Conservation (phyloP, 2,797 vertebrate species). For the Typhlichthys subterraneus region DNA sequence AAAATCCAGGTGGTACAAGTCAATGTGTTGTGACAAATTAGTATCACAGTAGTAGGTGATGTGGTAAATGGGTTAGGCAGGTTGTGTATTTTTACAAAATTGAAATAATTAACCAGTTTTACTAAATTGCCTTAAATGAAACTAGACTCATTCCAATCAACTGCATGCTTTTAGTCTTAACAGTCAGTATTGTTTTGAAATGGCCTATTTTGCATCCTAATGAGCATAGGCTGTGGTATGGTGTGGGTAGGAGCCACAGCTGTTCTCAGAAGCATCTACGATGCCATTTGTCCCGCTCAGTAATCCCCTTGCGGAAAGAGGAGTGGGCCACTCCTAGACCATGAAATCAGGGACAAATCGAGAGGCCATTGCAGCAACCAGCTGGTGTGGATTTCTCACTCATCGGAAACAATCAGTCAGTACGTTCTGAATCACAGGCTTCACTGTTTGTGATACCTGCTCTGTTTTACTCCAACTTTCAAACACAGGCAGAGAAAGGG, state of each 20-base stretch:
- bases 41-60: not conserved
- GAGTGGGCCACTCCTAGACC: conserved; percentile 59
- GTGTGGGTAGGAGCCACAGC: conserved; percentile 70
- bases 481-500: conserved; percentile 18
- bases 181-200: conserved; percentile 35
- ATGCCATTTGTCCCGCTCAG: conserved; percentile 75
- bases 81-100: conserved; percentile 14
- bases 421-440: conserved; percentile 52
- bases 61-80: conserved; percentile 1
- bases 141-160: conserved; percentile 13
- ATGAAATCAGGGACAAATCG: conserved; percentile 77
- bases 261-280: conserved; percentile 78
- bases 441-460: conserved; percentile 52
- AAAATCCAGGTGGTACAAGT: conserved; percentile 24
- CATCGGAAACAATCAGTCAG: conserved; percentile 74
- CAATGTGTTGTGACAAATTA: conserved; percentile 2
- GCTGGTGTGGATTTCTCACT: conserved; percentile 70
- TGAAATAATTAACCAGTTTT: not conserved
- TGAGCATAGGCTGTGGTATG: conserved; percentile 35
- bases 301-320: conserved; percentile 71
- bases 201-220: conserved; percentile 17
- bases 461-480: conserved; percentile 46
- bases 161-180: conserved; percentile 29
- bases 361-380: conserved; percentile 62
- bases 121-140: conserved; percentile 12